A percentile compares a stretch with the other conserved stretches of the same genome.
phyloP scores from a whole-genome alignment of 2,113 vertebrate genomes.

The Scartelaos histophorus region DNA sequence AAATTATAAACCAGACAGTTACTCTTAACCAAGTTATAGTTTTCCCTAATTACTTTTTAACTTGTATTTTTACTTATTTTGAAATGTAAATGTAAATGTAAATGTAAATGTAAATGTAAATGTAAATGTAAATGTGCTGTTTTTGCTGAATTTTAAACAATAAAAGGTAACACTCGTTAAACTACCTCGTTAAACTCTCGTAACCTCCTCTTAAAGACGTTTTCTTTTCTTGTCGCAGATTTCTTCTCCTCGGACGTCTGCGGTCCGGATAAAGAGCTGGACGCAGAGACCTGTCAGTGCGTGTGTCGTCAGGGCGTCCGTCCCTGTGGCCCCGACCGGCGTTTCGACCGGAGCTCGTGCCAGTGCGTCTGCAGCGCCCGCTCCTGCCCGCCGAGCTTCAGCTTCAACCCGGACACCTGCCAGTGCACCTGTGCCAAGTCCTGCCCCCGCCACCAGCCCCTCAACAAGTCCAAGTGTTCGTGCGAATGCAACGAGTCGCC shows the following conservation, averaged over 20 bases:
- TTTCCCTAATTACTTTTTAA: too few relatives aligned
- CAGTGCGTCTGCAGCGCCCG: constrained; percentile 86
- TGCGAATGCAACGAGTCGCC: constrained; percentile 93
- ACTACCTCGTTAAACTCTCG: too few relatives aligned
- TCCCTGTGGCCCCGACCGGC: constrained; percentile 83
- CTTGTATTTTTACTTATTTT: too few relatives aligned
- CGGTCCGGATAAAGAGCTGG: constrained; percentile 88
- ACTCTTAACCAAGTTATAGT: too few relatives aligned
- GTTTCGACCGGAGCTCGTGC: constrained; percentile 85
- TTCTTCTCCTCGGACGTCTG: constrained; percentile 80
- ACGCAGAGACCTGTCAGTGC: constrained; percentile 91
- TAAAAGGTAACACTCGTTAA: too few relatives aligned
- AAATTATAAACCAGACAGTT: too few relatives aligned
- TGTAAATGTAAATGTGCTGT: too few relatives aligned
- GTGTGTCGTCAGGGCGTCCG: constrained; percentile 78
- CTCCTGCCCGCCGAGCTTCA: constrained; percentile 79
- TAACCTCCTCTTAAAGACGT: background rate
- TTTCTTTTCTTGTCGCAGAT: constrained; percentile 57
- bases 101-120: too few relatives aligned
- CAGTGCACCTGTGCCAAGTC: constrained; percentile 86
- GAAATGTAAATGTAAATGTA: too few relatives aligned
- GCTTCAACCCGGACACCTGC: constrained; percentile 88
- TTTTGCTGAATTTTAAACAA: too few relatives aligned
- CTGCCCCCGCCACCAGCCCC: constrained; percentile 87
- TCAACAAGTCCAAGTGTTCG: constrained; percentile 86